Evolutionary conservation across 2,888 invertebrate species (phyloP), one percentile per base, ranked within the genome.

Genomic region (Periphyllus acericola): DNA sequence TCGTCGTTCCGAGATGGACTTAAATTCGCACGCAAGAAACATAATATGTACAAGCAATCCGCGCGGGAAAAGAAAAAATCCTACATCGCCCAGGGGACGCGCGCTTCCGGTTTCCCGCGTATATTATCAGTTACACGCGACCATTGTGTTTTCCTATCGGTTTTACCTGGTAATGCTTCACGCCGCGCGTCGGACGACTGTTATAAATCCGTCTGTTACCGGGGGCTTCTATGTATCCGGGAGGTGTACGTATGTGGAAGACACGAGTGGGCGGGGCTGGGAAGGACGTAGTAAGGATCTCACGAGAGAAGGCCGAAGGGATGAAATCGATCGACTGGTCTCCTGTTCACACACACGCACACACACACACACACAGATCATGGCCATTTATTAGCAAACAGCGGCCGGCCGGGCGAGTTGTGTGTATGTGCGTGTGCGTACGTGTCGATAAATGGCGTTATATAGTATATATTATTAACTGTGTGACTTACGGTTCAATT

Each of bases 321-420:
- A 36, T 11, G 34, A 80, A 80, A 80, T 80, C 80, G 80, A 80
- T 80, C 36, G 66, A 36, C 25, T 36, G 25, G 36, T 14, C 60
- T 2, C 21, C 6, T 21, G 25, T 55, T 34, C 55, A 55, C 32
- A 55, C 34, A 34, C 34, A 32, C 32, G 19, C 60, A n/a, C 36
- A 4, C 9, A 11, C 25, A 8, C 29, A 46, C 17, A 52, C 19
- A 17, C 36, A 11, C 21, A 21, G 32, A n/a, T 29, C 21, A 66
- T 19, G 29, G 36, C 29, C n/a, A 29, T 81, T 81, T 81, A 81
- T 68, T 40, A 40, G 80, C n/a, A 19, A 80, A 68, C 80, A n/a
- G 19, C 80, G 36, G n/a, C 80, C 8, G 66, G n/a, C 17, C 32
- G 32, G 29, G 4, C 4, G 78, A 76, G 19, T 55, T 32, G 3